Conservation (phyloP, 2,888 invertebrate genomes). For the Furcula furcula region DNA sequence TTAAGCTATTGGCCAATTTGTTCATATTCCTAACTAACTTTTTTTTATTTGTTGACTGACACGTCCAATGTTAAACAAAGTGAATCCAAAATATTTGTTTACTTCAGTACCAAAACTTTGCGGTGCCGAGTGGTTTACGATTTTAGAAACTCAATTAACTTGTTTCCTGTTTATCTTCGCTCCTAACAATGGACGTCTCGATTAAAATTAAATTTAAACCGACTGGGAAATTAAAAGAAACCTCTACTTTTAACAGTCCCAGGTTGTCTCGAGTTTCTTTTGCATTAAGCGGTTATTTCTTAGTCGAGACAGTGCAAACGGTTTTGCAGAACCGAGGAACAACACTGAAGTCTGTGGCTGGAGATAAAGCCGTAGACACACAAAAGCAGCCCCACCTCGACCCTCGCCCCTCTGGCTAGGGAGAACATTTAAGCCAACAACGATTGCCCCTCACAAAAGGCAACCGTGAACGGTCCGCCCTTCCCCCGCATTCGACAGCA, state of each 20-base stretch:
- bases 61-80: slow-evolving; percentile 6
- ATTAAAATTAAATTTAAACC: slow-evolving; percentile 25
- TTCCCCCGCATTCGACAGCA: slow-evolving; percentile 47
- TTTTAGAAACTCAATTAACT: slow-evolving; percentile 31
- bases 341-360: slow-evolving; percentile 41
- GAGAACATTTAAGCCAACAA: slow-evolving; percentile 63
- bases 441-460: slow-evolving; percentile 71
- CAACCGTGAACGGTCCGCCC: slow-evolving; percentile 25
- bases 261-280: slow-evolving; percentile 31
- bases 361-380: slow-evolving; percentile 60
- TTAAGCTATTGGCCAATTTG: no score
- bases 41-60: no score
- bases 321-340: slow-evolving; percentile 42
- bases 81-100: slow-evolving; percentile 6
- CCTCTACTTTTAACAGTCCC: slow-evolving; percentile 31
- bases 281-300: slow-evolving; percentile 32
- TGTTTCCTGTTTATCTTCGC: slow-evolving; percentile 28
- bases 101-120: slow-evolving; percentile 4
- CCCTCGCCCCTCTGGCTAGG: slow-evolving; percentile 34
- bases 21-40: no score
- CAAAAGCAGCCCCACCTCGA: slow-evolving; percentile 48
- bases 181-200: slow-evolving; percentile 22
- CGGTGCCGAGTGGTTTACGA: slow-evolving; percentile 6
- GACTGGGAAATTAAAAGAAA: slow-evolving; percentile 20
- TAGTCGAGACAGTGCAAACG: slow-evolving; percentile 58